Evolutionary conservation across 2,797 vertebrate genomes (phyloP).

Genomic region (Percopsis omiscomaycus): DNA sequence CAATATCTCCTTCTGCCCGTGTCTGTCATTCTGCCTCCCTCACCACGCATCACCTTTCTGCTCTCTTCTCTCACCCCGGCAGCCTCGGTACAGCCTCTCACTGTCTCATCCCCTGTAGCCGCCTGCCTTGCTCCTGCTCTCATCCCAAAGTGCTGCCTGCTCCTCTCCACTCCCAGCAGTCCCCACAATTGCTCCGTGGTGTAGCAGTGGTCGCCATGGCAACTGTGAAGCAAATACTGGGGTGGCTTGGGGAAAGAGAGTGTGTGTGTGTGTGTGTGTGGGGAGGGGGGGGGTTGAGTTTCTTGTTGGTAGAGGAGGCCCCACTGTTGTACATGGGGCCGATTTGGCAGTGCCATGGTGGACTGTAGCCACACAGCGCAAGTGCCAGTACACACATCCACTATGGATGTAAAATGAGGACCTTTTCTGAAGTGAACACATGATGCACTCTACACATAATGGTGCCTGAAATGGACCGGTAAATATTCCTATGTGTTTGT

Average conservation of each 20-base stretch:
- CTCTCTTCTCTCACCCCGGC: neutral
- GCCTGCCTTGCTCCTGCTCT: slow-evolving; percentile 36
- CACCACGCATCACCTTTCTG: slow-evolving; percentile 32
- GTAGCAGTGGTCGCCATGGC: slow-evolving; percentile 70
- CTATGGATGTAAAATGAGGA: neutral
- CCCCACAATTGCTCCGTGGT: slow-evolving; percentile 58
- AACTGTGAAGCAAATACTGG: slow-evolving; percentile 61
- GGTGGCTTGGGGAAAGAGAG: slow-evolving; percentile 38
- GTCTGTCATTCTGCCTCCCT: slow-evolving; percentile 7
- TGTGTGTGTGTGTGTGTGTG: slow-evolving; percentile 6
- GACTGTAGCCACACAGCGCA: slow-evolving; percentile 26
- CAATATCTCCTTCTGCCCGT: neutral
- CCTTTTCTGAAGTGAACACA: too few relatives aligned
- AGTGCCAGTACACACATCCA: slow-evolving; percentile 2
- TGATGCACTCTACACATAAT: too few relatives aligned
- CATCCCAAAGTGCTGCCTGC: slow-evolving; percentile 61
- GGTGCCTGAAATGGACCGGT: too few relatives aligned
- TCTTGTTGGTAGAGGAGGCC: slow-evolving; percentile 35
- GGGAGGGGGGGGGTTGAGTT: slow-evolving; percentile 2
- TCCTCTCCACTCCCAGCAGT: slow-evolving; percentile 52
- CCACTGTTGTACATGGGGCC: slow-evolving; percentile 40
- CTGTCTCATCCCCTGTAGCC: neutral
- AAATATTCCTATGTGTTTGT: too few relatives aligned
- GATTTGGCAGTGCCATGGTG: slow-evolving; percentile 27
- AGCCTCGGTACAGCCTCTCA: neutral